Evolutionary conservation across 2,113 vertebrate genomes (phyloP).

Genomic region (Carassius auratus): DNA sequence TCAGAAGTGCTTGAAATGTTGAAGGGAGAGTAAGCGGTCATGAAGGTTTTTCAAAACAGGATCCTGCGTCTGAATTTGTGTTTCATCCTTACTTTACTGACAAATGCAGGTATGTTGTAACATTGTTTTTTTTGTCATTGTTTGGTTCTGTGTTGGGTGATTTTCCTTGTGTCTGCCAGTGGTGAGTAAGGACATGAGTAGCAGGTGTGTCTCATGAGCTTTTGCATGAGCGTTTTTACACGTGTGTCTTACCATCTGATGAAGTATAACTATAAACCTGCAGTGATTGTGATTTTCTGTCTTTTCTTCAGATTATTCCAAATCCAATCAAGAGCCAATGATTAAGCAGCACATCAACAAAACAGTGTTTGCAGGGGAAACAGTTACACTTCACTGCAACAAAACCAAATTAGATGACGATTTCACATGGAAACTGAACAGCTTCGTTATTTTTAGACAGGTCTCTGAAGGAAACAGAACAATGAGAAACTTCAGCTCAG

Average conservation of each 20-base stretch:
- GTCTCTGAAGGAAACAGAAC: fast-evolving
- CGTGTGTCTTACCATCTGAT: neutral
- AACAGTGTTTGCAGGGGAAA: conserved; percentile 6
- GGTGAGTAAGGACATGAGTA: neutral
- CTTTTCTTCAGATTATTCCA: neutral
- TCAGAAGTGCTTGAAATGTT: conserved; percentile 3
- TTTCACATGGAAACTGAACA: neutral
- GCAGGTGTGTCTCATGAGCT: neutral
- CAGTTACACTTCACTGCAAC: conserved; percentile 10
- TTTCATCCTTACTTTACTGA: neutral
- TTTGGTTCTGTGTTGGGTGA: neutral
- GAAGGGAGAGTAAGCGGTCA: neutral
- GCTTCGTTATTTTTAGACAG: neutral
- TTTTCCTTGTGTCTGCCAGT: neutral
- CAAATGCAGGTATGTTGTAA: neutral
- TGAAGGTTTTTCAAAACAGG: conserved; percentile 7
- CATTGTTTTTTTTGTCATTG: neutral
- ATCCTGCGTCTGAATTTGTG: neutral
- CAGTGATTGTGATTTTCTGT: too few species aligned
- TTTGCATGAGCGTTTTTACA: neutral
- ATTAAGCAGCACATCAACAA: neutral
- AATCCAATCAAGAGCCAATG: neutral
- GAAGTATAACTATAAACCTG: too few species aligned
- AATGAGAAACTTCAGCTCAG: neutral
- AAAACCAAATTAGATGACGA: fast-evolving